These are phyloP conservation scores for Brachylomia viminalis DNA, from an alignment of 2,888 invertebrate genomes.

Conservation along the genomic window DNA sequence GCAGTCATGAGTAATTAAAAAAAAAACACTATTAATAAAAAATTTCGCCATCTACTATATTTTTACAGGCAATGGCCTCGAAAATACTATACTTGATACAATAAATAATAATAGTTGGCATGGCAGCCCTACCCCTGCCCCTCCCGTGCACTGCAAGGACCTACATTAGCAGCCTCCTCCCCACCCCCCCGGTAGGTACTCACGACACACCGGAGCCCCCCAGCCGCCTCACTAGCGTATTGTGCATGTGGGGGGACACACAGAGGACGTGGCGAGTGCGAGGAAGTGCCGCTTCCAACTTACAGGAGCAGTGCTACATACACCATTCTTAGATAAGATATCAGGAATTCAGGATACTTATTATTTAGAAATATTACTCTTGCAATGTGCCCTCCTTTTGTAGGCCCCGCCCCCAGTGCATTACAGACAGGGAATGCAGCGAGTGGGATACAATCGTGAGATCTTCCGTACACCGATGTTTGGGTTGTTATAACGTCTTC, in stretches of 20 bases:
- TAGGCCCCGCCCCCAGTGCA: not conserved
- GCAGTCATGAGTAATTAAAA: too few relatives aligned
- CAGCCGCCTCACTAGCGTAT: slow-evolving; percentile 27
- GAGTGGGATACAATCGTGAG: not conserved
- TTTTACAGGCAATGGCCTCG: too few relatives aligned
- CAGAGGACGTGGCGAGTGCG: slow-evolving; percentile 16
- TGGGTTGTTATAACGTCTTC: not conserved
- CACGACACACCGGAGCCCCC: not conserved
- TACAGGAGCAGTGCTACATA: slow-evolving; percentile 16
- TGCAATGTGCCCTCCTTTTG: not conserved
- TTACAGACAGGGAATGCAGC: not conserved
- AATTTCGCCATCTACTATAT: too few relatives aligned
- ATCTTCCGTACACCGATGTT: too few relatives aligned
- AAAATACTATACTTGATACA: too few relatives aligned
- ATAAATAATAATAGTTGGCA: too few relatives aligned
- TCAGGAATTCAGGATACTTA: slow-evolving; percentile 2
- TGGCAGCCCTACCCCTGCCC: too few relatives aligned
- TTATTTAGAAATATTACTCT: not conserved
- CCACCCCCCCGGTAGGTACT: not conserved
- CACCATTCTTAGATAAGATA: not conserved
- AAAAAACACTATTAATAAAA: too few relatives aligned
- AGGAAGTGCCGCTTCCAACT: slow-evolving; percentile 24
- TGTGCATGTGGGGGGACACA: slow-evolving; percentile 31
- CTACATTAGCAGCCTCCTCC: not conserved
- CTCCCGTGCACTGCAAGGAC: not conserved